Evolutionary conservation across 2,797 vertebrate genomes (phyloP), one percentile per base, ranked within the genome.

Genomic region (Eulemur mongoz): DNA sequence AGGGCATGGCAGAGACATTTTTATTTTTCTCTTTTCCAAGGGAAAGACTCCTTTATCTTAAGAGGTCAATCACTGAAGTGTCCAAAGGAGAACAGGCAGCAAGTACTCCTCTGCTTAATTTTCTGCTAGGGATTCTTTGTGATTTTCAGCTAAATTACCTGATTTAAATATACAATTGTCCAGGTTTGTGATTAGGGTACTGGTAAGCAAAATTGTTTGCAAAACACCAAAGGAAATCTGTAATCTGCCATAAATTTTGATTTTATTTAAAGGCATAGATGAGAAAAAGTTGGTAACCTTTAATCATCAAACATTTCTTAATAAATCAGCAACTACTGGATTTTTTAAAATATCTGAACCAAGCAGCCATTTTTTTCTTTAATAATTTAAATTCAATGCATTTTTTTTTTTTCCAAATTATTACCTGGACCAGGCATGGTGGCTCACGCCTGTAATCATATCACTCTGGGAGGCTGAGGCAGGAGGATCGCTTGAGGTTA

Each of bases 131-230:
- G 32, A 45, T 79, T 59, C 70, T 81, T 89, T 92, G 7, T 73
- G 54, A 45, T 84, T 70, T 61, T 65, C 70, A 83, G 27, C 23
- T 81, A 54, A 32, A 38, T 63, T 23, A 27, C 35, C 43, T 91
- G 18, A 69, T 95, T 93, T 83, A 97, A 95, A 95, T 91, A 83
- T 45, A 38, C 40, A 70, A 13, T 90, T 14, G 67, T 91, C 90
- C 84, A 45, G 69, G 70, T 61, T 96, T 89, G 40, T 69, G 43
- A 3, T 91, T 93, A 80, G 11, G 45, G 52, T 80, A 50, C 59
- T 88, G 40, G 43, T 61, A 89, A 81, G 7, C 45, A 96, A 48
- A 89, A 82, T 22, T 75, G 73, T 61, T 70, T 90, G 20, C n/a
- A 50, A 52, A 85, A 45, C 10, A 30, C 67, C 54, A 59, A 50